Evolutionary conservation across 2,797 vertebrate species (phyloP).

Genomic region (Cyclura pinguis): DNA sequence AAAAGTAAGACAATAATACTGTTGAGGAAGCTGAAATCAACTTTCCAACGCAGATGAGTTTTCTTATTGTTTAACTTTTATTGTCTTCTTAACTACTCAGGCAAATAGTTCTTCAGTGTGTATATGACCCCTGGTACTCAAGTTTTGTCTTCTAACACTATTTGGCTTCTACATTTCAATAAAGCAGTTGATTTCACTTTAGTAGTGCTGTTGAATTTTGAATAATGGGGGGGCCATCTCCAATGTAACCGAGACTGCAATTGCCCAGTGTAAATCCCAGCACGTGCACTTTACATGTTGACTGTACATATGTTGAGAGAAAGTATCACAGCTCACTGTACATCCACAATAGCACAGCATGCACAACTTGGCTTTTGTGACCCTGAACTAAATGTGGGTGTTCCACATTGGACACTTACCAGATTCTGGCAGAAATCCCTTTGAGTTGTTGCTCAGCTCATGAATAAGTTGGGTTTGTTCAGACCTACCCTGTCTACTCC

Average conservation of each 20-base stretch:
- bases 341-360: neutral
- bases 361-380: neutral
- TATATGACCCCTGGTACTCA: constrained; percentile 8
- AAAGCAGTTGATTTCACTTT: constrained; percentile 10
- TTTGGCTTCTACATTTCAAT: constrained; percentile 2
- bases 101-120: neutral
- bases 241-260: neutral
- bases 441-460: neutral
- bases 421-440: too few species aligned
- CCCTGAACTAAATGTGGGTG: too few species aligned
- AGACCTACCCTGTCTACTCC: neutral
- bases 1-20: constrained; percentile 9
- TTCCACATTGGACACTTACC: too few species aligned
- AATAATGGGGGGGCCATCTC: neutral
- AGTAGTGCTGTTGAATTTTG: neutral
- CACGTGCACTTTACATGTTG: neutral
- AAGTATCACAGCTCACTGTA: neutral
- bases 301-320: neutral
- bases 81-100: constrained; percentile 8
- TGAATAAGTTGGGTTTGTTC: neutral
- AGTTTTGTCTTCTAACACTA: neutral
- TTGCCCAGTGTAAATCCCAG: neutral
- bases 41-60: neutral
- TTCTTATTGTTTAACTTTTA: neutral
- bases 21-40: neutral